Conservation (phyloP, 2,888 invertebrate genomes). For the Scaptomyza caliginosa region DNA sequence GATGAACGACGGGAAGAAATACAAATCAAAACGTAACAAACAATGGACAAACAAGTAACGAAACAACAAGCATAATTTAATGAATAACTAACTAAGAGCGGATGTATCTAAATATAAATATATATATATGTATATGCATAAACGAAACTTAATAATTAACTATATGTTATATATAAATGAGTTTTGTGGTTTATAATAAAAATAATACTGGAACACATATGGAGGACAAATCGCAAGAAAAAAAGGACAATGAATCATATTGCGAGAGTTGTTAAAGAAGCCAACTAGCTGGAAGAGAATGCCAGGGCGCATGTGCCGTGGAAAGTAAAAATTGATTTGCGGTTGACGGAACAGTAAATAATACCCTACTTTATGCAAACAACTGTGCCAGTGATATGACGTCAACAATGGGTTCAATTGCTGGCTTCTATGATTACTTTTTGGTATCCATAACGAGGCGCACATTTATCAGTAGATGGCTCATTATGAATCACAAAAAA, state of each 20-base stretch:
- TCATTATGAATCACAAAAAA: conserved; percentile 29
- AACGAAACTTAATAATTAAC: conserved; percentile 12
- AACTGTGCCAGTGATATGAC: conserved; percentile 29
- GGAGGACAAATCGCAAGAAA: conserved; percentile 4
- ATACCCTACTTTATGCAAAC: conserved; percentile 6
- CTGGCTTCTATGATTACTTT: not conserved
- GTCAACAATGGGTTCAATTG: conserved; percentile 26
- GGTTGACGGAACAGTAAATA: conserved; percentile 5
- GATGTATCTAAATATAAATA: conserved; percentile 15
- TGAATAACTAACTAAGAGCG: conserved; percentile 41
- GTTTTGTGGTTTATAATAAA: not conserved
- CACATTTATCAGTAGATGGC: conserved; percentile 34
- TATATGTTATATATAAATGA: not conserved
- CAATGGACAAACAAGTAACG: conserved; percentile 33
- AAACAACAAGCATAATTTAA: conserved; percentile 45
- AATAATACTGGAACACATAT: not conserved
- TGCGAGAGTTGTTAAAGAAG: not conserved
- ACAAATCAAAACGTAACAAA: conserved; percentile 64
- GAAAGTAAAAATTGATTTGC: conserved; percentile 28
- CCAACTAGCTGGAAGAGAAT: conserved; percentile 21
- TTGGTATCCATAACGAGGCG: conserved; percentile 6
- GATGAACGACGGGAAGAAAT: conserved; percentile 63
- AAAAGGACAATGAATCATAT: conserved; percentile 58
- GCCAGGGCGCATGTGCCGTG: conserved; percentile 44
- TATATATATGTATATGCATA: conserved; percentile 11